Base-by-base conservation (phyloP, 2,113 vertebrate species). In the Silurus meridionalis region DNA sequence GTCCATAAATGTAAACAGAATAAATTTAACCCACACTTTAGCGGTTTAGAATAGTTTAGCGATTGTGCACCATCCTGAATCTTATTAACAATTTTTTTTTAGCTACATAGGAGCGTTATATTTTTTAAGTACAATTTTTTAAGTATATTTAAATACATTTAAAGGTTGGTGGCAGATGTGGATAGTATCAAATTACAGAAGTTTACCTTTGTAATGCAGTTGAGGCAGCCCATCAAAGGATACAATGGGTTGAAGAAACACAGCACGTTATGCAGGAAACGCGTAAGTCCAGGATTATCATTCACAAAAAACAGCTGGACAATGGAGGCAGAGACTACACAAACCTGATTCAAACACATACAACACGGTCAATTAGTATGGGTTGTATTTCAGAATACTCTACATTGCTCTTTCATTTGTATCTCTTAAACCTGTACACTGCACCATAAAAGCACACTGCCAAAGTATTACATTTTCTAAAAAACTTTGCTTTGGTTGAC, bases 181-280 rank as follows among this genome's bases (percentile, higher is more conserved):
- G 7, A 80, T 66, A 80, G 4, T 10, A 53, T n/a, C 7, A 11
- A 77, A 72, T 7, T 58, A 8, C 15, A 52, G 23, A 61, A 46
- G 55, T 83, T 90, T 88, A 99, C 98, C 97, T 96, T 97, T 91
- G 97, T 96, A 90, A 99, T 97, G 90, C 94, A 97, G 89, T 96
- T 97, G 85, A 99, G 94, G 90, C 97, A 98, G 52, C 97, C 98
- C 85, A 98, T 96, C 0, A 99, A 96, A 0, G 97, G 96, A 77
- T 99, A 99, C 74, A 98, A 94, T 0, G 98, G 98, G 92, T 97
- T 95, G 89, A 93, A 89, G 88, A 98, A 89, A 89, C 96, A 99
- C 90, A 99, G 92, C n/a, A 91, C 6, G 3, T 95, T 96, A 90
- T 99, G 96, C 84, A 98, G 94, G 85, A 94, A 0, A 0, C 93